Conservation (phyloP, 2,797 vertebrate genomes). For the Thripadectes ignobilis region DNA sequence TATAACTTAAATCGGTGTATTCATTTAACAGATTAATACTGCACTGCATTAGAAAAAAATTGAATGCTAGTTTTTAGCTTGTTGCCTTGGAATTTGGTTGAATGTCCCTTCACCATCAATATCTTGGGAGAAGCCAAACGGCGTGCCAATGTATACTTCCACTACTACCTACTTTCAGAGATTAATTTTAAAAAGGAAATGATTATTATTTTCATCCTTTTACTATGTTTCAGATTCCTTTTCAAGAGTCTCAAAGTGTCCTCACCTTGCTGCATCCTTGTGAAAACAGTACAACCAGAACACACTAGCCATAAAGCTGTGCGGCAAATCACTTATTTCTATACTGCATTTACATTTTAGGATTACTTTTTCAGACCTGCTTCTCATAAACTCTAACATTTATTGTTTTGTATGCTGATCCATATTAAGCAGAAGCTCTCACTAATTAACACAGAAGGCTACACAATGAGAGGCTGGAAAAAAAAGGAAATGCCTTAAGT, state of each 20-base stretch:
- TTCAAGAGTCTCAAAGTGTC: background rate
- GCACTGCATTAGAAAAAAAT: background rate
- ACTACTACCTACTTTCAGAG: background rate
- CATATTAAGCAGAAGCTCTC: background rate
- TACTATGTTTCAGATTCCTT: background rate
- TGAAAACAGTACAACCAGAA: background rate
- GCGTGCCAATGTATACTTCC: background rate
- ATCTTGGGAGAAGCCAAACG: background rate
- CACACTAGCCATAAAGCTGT: background rate
- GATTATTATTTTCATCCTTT: background rate
- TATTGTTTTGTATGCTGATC: background rate
- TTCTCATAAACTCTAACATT: background rate
- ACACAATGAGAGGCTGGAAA: background rate
- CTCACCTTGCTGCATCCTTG: background rate
- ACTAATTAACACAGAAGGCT: conserved; percentile 14
- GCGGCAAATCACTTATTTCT: background rate
- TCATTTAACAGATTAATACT: background rate
- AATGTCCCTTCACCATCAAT: background rate
- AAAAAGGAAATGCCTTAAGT: background rate
- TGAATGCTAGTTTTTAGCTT: background rate
- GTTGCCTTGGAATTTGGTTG: background rate
- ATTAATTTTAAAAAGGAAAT: background rate
- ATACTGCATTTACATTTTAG: background rate
- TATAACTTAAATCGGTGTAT: background rate
- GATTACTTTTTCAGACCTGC: background rate